phyloP scores from a whole-genome alignment of 2,797 vertebrate species.

The Xenopus petersii region DNA sequence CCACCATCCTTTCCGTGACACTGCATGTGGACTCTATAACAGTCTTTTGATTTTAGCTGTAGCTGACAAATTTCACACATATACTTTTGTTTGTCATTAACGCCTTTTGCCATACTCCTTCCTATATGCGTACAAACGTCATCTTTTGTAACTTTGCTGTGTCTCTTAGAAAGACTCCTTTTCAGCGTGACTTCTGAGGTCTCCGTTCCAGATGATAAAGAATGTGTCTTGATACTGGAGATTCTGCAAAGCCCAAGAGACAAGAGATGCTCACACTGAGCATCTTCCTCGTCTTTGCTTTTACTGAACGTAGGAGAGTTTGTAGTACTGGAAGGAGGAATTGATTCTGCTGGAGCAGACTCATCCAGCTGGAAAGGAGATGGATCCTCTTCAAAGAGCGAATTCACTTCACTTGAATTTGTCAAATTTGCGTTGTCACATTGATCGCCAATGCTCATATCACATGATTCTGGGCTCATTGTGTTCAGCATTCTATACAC shows the following conservation, averaged over 20 bases:
- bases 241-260: slow-evolving; percentile 61
- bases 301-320: slow-evolving; percentile 21
- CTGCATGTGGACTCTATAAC: slow-evolving; percentile 51
- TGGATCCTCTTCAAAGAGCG: slow-evolving; percentile 63
- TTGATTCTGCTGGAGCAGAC: slow-evolving; percentile 26
- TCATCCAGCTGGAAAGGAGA: slow-evolving; percentile 59
- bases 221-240: slow-evolving; percentile 55
- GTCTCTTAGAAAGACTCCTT: slow-evolving; percentile 19
- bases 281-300: slow-evolving; percentile 62
- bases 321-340: slow-evolving; percentile 51
- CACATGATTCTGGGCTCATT: slow-evolving; percentile 60
- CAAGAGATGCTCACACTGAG: slow-evolving; percentile 68
- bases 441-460: slow-evolving; percentile 52
- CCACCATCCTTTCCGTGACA: slow-evolving; percentile 41
- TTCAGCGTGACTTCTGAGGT: not conserved
- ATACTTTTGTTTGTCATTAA: not conserved
- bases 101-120: slow-evolving; percentile 11
- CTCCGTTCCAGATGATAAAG: slow-evolving; percentile 14
- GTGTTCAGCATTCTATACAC: slow-evolving; percentile 63
- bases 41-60: slow-evolving; percentile 33
- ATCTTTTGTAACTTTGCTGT: slow-evolving; percentile 30
- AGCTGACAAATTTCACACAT: slow-evolving; percentile 42
- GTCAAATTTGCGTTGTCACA: slow-evolving; percentile 53
- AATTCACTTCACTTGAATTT: slow-evolving; percentile 64
- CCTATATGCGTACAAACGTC: not conserved